A percentile compares a stretch with the other conserved stretches of the same genome.
phyloP scores from a whole-genome alignment of 1,140 invertebrate species.

The Antheraea mylitta region DNA sequence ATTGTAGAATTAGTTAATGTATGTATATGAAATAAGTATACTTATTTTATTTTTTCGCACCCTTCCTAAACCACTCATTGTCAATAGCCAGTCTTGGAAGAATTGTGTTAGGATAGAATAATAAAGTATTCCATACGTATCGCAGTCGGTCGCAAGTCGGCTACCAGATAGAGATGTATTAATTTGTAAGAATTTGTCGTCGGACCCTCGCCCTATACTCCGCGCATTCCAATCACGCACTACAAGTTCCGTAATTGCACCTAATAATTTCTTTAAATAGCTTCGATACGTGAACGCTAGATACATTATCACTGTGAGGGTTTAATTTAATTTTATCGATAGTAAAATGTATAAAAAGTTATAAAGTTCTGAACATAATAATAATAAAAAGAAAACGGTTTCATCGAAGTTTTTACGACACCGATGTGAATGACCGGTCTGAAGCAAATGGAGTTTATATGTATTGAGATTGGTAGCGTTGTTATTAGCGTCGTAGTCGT shows the following conservation, averaged over 20 bases:
- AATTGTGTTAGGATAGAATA: slow-evolving; percentile 51
- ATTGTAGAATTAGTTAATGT: not conserved
- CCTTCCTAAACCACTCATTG: slow-evolving; percentile 24
- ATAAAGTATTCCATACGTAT: slow-evolving; percentile 72
- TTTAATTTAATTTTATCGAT: slow-evolving; percentile 2
- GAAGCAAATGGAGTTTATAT: slow-evolving; percentile 54
- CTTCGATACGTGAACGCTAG: slow-evolving; percentile 18
- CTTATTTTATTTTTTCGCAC: not conserved
- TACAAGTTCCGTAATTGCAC: slow-evolving; percentile 75
- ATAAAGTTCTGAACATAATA: slow-evolving; percentile 14
- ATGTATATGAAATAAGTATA: not conserved
- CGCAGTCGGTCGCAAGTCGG: slow-evolving; percentile 49
- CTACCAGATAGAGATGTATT: slow-evolving; percentile 71
- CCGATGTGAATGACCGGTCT: slow-evolving; percentile 48
- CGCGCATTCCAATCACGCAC: slow-evolving; percentile 74
- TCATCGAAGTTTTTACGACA: slow-evolving; percentile 55
- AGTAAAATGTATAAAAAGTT: not conserved
- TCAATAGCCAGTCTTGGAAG: slow-evolving; percentile 23
- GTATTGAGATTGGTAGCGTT: slow-evolving; percentile 45
- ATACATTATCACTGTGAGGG: not conserved
- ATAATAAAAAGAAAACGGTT: slow-evolving; percentile 52
- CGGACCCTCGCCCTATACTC: slow-evolving; percentile 50
- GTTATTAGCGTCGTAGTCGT: slow-evolving; percentile 46
- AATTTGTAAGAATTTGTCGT: slow-evolving; percentile 78
- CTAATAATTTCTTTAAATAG: slow-evolving; percentile 77